phyloP scores from a whole-genome alignment of 2,797 vertebrate genomes.

The Notolepis coatsorum region DNA sequence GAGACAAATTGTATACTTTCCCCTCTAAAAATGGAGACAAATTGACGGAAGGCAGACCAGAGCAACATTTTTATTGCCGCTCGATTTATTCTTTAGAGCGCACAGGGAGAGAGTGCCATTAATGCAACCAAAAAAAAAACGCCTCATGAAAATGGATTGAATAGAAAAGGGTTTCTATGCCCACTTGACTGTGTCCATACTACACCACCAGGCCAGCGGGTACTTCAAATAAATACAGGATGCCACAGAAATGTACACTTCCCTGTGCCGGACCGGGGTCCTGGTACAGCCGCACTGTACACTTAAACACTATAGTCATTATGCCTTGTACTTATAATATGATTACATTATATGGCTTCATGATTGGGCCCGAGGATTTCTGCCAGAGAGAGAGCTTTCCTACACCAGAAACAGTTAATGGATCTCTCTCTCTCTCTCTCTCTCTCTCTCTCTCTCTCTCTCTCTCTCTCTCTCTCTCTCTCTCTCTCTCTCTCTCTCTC shows the following conservation, averaged over 20 bases:
- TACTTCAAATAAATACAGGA: constrained; percentile 84
- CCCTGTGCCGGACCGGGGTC: constrained; percentile 64
- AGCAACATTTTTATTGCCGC: constrained; percentile 51
- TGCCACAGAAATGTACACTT: constrained; percentile 81
- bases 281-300: constrained; percentile 64
- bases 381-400: constrained; percentile 68
- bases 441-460: constrained; percentile 12
- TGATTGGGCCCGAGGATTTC: constrained; percentile 75
- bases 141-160: constrained; percentile 72
- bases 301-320: constrained; percentile 82
- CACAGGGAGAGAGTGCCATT: constrained; percentile 58
- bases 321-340: constrained; percentile 71
- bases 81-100: constrained; percentile 62
- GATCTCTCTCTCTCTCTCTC: constrained; percentile 34
- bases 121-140: constrained; percentile 66
- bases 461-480: constrained; percentile 69
- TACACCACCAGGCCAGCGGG: constrained; percentile 77
- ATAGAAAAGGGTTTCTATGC: constrained; percentile 72
- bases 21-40: constrained; percentile 22
- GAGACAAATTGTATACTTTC: constrained; percentile 53
- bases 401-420: constrained; percentile 68
- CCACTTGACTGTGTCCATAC: constrained; percentile 72
- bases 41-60: constrained; percentile 54
- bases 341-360: constrained; percentile 76
- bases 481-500: constrained; percentile 69